Evolutionary conservation across 2,888 invertebrate species (phyloP), one percentile per base, ranked within the genome.

Genomic region (Pecten maximus): DNA sequence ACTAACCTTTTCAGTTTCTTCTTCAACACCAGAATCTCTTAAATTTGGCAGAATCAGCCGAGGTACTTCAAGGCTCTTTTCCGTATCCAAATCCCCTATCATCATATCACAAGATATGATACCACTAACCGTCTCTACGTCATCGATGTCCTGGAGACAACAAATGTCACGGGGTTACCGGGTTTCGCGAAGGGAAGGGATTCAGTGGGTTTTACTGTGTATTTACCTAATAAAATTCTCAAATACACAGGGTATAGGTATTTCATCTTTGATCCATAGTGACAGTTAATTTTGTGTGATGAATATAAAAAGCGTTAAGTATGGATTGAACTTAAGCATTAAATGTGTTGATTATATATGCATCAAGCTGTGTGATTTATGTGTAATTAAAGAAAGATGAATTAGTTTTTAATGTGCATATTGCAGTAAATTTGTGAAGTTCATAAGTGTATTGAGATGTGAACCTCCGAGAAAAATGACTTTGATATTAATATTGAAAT

Each of bases 71-170:
- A 74, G 74, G 74, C 89, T 89, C 74, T 92, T 92, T 87, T 93
- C 93, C 44, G 92, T 92, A 87, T 92, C 92, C 44, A 93, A 88
- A 87, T 92, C 92, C 44, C 91, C 92, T 44, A 93, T 92, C 60
- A 90, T 92, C 87, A 91, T 91, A 91, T 93, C 93, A 91, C 91
- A 92, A 88, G 92, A 92, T 89, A 90, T 92, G 89, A 93, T 93
- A 88, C 92, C 93, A 91, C 93, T 93, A 19, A 93, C 90, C 40
- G 93, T 92, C 87, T 93, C 93, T 16, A 93, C 90, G 16, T 93
- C 92, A 87, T 94, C 92, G 91, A 93, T 92, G 50, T 93, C 93
- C 35, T 89, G 50, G 87, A 88, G 89, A 89, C 89, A 89, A 89
- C 87, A 89, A 89, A 89, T 48, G 54, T 39, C 89, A 89, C 87